Base-by-base conservation (phyloP, 2,113 vertebrate genomes). In the Pseudorhombus dupliciocellatus region DNA sequence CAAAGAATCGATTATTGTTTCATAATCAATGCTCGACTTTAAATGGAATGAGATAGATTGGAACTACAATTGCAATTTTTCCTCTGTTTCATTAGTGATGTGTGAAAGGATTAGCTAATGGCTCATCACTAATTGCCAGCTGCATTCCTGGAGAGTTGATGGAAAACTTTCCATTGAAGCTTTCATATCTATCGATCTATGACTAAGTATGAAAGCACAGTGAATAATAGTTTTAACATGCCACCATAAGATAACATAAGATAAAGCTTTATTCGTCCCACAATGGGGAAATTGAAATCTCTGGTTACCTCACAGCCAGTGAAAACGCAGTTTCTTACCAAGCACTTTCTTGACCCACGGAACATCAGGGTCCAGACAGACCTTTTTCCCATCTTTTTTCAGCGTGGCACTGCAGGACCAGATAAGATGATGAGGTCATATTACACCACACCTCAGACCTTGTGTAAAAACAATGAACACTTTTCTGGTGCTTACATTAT, bases 401-500 rank as follows among this genome's bases (percentile, higher is more conserved):
- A 83, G 75, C 14, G 89, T 93, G 20, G 89, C 92, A 85, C 93
- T 94, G 77, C 42, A 63, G 61, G 24, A 72, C 1, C 44, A 74
- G 72, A 31, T 56, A 25, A 57, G 16, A n/a, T 0, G 6, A 55
- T 18, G 16, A 56, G 6, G 7, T 21, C n/a, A 11, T 22, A 20
- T 26, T 44, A 24, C 10, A 21, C 0, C 54, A 30, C 2, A 46
- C 8, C 16, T 58, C 2, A 34, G 20, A 15, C 7, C 15, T 55
- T 62, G 0, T 48, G 5, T 48, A n/a, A n/a, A 2, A 9, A 42
- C 4, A 44, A 44, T 44, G 20, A 5, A 50, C 20, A 50, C 7
- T n/a, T n/a, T 52, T 6, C 50, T n/a, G 20, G 7, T 5, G 73
- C 95, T 95, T 87, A 97, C 96, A 97, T 95, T 75, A 97, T 90